These are phyloP conservation scores for Vimba vimba DNA, from an alignment of 2,113 vertebrate species.

Conservation along the genomic window DNA sequence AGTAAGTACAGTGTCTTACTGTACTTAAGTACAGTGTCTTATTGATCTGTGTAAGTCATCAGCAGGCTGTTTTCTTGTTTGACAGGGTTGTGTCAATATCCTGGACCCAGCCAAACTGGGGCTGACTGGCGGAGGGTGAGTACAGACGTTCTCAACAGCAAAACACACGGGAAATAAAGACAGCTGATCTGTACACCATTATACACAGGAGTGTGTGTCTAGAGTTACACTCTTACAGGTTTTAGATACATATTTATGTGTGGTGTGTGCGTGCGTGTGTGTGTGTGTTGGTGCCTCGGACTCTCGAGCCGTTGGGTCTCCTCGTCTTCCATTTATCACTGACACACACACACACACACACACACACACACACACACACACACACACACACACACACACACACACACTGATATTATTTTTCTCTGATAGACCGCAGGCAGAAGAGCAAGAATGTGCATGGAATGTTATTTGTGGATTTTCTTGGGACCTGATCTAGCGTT, in stretches of 20 bases:
- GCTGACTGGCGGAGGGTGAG: constrained; percentile 82
- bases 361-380: constrained; percentile 1
- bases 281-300: background rate
- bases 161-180: background rate
- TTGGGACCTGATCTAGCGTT: constrained; percentile 23
- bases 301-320: background rate
- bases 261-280: constrained; percentile 1
- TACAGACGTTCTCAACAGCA: constrained; percentile 37
- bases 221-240: background rate
- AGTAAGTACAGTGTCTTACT: constrained; percentile 10
- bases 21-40: constrained; percentile 9
- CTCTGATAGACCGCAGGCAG: background rate
- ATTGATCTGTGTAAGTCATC: background rate
- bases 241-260: background rate
- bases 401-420: background rate
- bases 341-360: constrained; percentile 24
- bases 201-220: background rate
- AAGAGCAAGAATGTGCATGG: background rate
- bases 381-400: constrained; percentile 23
- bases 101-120: constrained; percentile 79
- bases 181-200: background rate
- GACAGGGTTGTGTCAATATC: constrained; percentile 62
- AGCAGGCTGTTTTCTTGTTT: constrained; percentile 64
- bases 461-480: constrained; percentile 7
- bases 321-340: constrained; percentile 18